These are phyloP conservation scores for Austrolebias charrua DNA, from an alignment of 2,797 vertebrate genomes.

Conservation along the genomic window DNA sequence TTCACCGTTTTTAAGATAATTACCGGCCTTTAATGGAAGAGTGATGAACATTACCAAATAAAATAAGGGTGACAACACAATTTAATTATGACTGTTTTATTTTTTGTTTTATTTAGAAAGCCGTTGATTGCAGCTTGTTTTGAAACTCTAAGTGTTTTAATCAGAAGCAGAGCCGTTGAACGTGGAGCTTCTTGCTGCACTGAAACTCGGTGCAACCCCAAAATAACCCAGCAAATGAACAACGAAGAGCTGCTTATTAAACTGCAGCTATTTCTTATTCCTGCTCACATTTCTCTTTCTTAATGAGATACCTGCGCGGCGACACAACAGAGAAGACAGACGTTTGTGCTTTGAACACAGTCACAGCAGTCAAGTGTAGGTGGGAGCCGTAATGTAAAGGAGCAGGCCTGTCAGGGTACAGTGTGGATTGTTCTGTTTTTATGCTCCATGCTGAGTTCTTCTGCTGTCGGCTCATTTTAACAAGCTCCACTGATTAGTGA, in stretches of 20 bases:
- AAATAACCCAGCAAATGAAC: slow-evolving; percentile 5
- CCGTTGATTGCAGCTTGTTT: background rate
- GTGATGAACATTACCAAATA: background rate
- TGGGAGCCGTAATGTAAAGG: slow-evolving; percentile 6
- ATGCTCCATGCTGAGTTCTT: background rate
- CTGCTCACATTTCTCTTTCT: background rate
- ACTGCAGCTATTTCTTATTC: background rate
- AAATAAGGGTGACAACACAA: no score
- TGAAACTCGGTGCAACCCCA: background rate
- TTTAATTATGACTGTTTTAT: background rate
- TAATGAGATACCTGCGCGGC: background rate
- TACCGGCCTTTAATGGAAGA: background rate
- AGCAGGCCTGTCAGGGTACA: background rate
- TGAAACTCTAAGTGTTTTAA: slow-evolving; percentile 1
- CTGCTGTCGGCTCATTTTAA: no score
- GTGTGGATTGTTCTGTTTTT: background rate
- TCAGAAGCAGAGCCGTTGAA: background rate
- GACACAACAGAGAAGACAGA: background rate
- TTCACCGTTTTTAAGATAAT: no score
- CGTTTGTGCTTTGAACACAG: slow-evolving; percentile 12
- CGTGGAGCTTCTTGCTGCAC: background rate
- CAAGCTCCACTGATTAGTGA: background rate
- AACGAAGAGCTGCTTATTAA: background rate
- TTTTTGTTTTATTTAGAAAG: no score
- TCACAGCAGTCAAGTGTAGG: slow-evolving; percentile 17